Conservation (phyloP, 2,888 invertebrate genomes). For the Timandra comae region DNA sequence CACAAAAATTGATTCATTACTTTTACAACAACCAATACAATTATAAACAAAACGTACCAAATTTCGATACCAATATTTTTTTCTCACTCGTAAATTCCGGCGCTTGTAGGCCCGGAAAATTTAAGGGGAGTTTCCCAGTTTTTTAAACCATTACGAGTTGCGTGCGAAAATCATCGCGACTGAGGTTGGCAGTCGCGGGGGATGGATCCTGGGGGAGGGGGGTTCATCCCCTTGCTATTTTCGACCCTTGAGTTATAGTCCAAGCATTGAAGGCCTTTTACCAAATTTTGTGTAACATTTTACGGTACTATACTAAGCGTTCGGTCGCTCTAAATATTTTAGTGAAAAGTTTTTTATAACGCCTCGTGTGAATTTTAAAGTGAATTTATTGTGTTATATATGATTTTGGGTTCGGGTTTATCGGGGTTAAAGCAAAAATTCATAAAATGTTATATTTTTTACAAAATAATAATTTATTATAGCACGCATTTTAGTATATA, state of each 20-base stretch:
- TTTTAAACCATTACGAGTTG: conserved; percentile 50
- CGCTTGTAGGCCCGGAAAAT: conserved; percentile 29
- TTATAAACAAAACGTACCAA: conserved; percentile 1
- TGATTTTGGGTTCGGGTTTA: too few relatives aligned
- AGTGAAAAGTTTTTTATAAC: conserved; percentile 36
- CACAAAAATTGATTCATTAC: too few relatives aligned
- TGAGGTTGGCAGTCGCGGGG: conserved; percentile 44
- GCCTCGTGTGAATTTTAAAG: conserved; percentile 26
- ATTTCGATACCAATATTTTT: conserved; percentile 15
- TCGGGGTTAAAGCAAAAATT: too few relatives aligned
- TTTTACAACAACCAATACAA: conserved; percentile 4
- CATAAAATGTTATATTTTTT: too few relatives aligned
- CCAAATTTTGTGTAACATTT: conserved; percentile 68
- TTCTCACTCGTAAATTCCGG: conserved; percentile 14
- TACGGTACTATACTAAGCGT: conserved; percentile 65
- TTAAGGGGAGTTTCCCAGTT: conserved; percentile 34
- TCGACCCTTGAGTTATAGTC: conserved; percentile 70
- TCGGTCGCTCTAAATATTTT: conserved; percentile 61
- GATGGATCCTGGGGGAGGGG: conserved; percentile 26
- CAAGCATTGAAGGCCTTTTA: conserved; percentile 73
- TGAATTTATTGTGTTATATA: too few relatives aligned
- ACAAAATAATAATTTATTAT: too few relatives aligned
- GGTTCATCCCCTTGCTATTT: conserved; percentile 63
- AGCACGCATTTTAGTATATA: too few relatives aligned
- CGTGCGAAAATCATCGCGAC: conserved; percentile 59